phyloP scores from a whole-genome alignment of 2,888 invertebrate species.

The Drosophila prolongata region DNA sequence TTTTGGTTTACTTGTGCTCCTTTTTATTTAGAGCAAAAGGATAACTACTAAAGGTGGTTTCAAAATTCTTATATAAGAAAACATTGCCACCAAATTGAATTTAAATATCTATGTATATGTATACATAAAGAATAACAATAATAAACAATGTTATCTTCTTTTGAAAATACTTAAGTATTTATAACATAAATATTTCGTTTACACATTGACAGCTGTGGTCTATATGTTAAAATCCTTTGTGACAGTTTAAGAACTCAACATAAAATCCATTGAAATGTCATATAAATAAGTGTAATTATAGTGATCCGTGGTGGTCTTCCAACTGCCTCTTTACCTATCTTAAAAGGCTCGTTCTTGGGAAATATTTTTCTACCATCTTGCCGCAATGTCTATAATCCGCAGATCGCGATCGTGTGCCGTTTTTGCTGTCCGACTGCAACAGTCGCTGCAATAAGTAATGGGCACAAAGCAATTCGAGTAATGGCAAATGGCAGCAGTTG shows the following conservation, averaged over 20 bases:
- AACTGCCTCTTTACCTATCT: not conserved
- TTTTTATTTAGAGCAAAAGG: slow-evolving; percentile 13
- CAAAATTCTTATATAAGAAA: not conserved
- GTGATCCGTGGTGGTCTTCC: slow-evolving; percentile 2
- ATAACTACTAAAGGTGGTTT: slow-evolving; percentile 4
- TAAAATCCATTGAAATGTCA: not conserved
- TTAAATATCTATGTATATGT: too few relatives aligned
- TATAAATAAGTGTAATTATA: not conserved
- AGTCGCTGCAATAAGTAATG: slow-evolving; percentile 70
- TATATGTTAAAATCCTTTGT: too few relatives aligned
- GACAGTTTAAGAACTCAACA: not conserved
- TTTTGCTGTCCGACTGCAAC: slow-evolving; percentile 54
- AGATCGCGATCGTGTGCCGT: slow-evolving; percentile 49
- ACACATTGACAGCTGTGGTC: not conserved
- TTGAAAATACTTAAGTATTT: too few relatives aligned
- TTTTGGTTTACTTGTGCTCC: slow-evolving; percentile 8
- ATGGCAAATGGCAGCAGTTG: slow-evolving; percentile 57
- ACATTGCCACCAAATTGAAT: not conserved
- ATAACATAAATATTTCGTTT: too few relatives aligned
- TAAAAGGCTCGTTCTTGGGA: slow-evolving; percentile 8
- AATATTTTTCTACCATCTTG: not conserved
- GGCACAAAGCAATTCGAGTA: slow-evolving; percentile 72
- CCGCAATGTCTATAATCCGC: slow-evolving; percentile 21
- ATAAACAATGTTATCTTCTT: too few relatives aligned
- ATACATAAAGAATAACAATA: too few relatives aligned